A percentile compares a stretch with the other conserved stretches of the same genome.
These are phyloP conservation scores for Halictus quadricinctus DNA, from an alignment of 2,888 invertebrate species.

Conservation along the genomic window DNA sequence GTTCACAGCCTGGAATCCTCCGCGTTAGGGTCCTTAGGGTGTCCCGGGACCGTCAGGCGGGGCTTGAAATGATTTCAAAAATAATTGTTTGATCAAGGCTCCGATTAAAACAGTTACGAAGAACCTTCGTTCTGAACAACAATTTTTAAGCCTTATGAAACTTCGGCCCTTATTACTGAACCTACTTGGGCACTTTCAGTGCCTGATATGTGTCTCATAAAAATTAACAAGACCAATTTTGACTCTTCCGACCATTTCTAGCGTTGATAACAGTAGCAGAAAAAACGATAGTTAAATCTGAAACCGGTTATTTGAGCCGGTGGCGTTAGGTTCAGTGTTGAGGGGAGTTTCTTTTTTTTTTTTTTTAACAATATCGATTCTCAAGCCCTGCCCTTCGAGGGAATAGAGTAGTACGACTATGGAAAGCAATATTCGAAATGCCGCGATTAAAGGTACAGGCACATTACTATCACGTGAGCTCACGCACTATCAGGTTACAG, in stretches of 20 bases:
- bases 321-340: not conserved
- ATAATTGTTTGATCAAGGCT: too few species aligned
- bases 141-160: not conserved
- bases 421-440: too few species aligned
- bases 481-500: too few species aligned
- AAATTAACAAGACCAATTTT: too few species aligned
- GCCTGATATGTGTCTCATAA: too few species aligned
- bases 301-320: not conserved
- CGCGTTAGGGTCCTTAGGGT: not conserved
- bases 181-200: not conserved
- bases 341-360: not conserved
- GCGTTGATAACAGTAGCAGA: not conserved
- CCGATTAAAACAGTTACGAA: not conserved
- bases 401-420: not conserved
- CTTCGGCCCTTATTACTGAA: not conserved
- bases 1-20: not conserved
- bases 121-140: not conserved
- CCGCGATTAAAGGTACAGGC: too few species aligned
- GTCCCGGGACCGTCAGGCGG: not conserved
- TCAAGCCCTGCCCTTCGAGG: not conserved
- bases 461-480: too few species aligned
- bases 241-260: not conserved
- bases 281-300: not conserved
- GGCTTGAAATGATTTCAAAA: not conserved
- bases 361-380: not conserved